Evolutionary conservation across 2,888 invertebrate species (phyloP).

Genomic region (Drosophila quinaria): DNA sequence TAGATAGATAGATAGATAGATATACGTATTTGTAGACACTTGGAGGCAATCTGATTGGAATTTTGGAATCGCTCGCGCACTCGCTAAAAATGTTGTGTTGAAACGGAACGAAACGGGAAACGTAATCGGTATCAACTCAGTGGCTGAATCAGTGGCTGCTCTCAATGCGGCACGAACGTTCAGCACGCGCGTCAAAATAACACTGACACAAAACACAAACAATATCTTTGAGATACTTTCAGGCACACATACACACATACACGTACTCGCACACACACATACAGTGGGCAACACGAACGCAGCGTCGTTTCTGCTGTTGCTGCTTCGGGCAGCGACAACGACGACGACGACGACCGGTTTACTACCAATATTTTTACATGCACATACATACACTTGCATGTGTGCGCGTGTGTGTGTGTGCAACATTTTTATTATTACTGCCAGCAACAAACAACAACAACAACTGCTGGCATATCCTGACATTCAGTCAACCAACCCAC

Average conservation of each 20-base stretch:
- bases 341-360: slow-evolving; percentile 61
- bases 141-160: slow-evolving; percentile 54
- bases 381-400: slow-evolving; percentile 23
- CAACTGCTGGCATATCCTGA: slow-evolving; percentile 65
- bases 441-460: slow-evolving; percentile 51
- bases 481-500: slow-evolving; percentile 81
- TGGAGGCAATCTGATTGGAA: slow-evolving; percentile 50
- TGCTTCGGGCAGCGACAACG: slow-evolving; percentile 54
- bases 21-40: slow-evolving; percentile 45
- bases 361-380: slow-evolving; percentile 63
- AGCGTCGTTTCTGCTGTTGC: slow-evolving; percentile 47
- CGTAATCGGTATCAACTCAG: slow-evolving; percentile 31
- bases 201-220: slow-evolving; percentile 86
- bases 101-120: slow-evolving; percentile 42
- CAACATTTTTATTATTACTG: slow-evolving; percentile 76
- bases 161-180: slow-evolving; percentile 82
- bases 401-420: slow-evolving; percentile 55
- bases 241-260: slow-evolving; percentile 40
- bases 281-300: slow-evolving; percentile 33
- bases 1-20: not conserved
- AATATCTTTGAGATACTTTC: slow-evolving; percentile 76
- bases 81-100: slow-evolving; percentile 30
- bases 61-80: slow-evolving; percentile 35
- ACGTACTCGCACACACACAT: slow-evolving; percentile 10
- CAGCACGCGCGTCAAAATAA: slow-evolving; percentile 86